Conservation (phyloP, 1,140 invertebrate genomes). For the Ganaspis sp. region DNA sequence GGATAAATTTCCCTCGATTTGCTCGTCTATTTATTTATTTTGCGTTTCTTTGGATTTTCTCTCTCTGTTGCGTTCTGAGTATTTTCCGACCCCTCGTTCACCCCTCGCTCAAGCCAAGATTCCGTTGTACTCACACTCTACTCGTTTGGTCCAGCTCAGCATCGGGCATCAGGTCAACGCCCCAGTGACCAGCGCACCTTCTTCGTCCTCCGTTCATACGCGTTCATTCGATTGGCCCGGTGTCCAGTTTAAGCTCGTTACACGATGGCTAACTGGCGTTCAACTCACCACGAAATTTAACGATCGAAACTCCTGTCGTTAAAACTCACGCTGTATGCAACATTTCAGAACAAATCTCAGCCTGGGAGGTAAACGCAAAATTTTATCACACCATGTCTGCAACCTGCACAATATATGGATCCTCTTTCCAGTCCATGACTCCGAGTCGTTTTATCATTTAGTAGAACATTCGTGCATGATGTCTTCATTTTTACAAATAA, state of each 20-base stretch:
- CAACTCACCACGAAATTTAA: conserved; percentile 19
- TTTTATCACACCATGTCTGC: conserved; percentile 5
- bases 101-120: conserved; percentile 42
- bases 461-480: background rate
- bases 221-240: conserved; percentile 34
- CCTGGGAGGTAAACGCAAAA: background rate
- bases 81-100: conserved; percentile 44
- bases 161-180: conserved; percentile 60
- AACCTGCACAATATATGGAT: background rate
- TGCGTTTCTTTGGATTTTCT: background rate
- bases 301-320: conserved; percentile 12
- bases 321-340: background rate
- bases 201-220: conserved; percentile 47
- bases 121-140: conserved; percentile 57
- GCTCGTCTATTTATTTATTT: too few species aligned
- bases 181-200: conserved; percentile 60
- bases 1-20: too few species aligned
- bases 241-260: conserved; percentile 28
- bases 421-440: background rate
- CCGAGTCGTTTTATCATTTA: background rate
- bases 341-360: conserved; percentile 19
- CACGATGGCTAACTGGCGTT: conserved; percentile 19
- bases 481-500: background rate
- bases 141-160: conserved; percentile 57
- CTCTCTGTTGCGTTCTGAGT: conserved; percentile 7